Base-by-base conservation (phyloP, 2,797 vertebrate species). In the Sylvia borin region DNA sequence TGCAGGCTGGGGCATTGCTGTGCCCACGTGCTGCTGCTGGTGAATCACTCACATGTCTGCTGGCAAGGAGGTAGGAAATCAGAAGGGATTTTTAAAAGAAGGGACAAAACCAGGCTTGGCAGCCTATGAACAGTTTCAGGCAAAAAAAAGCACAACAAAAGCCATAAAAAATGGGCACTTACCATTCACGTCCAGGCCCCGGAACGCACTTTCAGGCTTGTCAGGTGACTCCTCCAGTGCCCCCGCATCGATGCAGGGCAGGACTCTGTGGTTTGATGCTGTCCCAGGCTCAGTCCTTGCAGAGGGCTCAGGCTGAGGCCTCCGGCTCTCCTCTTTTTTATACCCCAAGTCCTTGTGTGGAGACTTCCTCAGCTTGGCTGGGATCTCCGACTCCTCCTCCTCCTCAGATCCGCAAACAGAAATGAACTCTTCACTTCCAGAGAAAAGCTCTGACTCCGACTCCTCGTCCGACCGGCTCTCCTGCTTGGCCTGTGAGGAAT, bases 401-500 rank as follows among this genome's bases (percentile, higher is more conserved):
- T 99, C 98, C 96, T 99, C 99, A 1, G 99, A 99, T 19, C 99
- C 99, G 4, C 99, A 99, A 13, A 99, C 99, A 0, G 99, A 99
- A 96, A 99, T 99, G 62, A 99, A 99, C 76, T 99, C 99, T 95
- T 99, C 99, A 20, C 99, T 99, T 96, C 99, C 99, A 40, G 99
- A 99, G 93, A 99, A 99, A 65, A 99, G 98, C 98, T 99, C 99
- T 0, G 99, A 99, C 31, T 99, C 99, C 0, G 99, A 99, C 84
- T 99, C 99, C 31, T 98, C 98, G 27, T 99, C 98, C 3, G 98
- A 98, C 17, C 98, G 98, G 82, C 98, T 99, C 84, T 99, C 98
- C 8, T 98, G 98, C 79, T 98, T 98, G 62, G 98, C 98, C 24
- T 98, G 98, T 9, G 98, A 97, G 65, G 99, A 99, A 95, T 99